Conservation (phyloP, 2,797 vertebrate species). For the Macroramphosus scolopax region DNA sequence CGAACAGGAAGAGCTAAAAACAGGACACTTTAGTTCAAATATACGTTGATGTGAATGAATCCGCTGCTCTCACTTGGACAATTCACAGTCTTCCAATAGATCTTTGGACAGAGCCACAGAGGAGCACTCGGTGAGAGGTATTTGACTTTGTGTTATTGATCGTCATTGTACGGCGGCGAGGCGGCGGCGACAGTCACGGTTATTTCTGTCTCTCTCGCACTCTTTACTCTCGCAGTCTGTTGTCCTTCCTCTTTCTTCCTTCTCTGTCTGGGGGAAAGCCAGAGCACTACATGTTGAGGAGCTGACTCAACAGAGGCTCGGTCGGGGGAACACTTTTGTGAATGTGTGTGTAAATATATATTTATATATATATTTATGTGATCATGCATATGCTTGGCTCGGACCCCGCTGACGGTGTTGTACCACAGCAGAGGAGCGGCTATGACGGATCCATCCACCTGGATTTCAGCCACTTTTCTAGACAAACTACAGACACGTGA, state of each 20-base stretch:
- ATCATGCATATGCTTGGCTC: too few species aligned
- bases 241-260: not conserved
- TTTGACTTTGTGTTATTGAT: constrained; percentile 70
- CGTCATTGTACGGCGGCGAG: constrained; percentile 13
- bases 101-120: constrained; percentile 56
- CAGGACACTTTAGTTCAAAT: too few species aligned
- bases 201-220: constrained; percentile 14
- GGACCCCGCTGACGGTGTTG: too few species aligned
- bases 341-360: constrained; percentile 12
- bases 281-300: constrained; percentile 37
- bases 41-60: too few species aligned
- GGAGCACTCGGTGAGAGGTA: constrained; percentile 49
- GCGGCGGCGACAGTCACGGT: constrained; percentile 44
- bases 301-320: constrained; percentile 51
- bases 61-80: constrained; percentile 18
- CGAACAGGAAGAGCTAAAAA: too few species aligned
- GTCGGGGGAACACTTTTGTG: constrained; percentile 34
- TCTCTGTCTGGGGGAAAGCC: constrained; percentile 30
- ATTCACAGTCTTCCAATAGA: constrained; percentile 32
- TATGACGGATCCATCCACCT: too few species aligned
- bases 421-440: too few species aligned
- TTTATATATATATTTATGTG: too few species aligned
- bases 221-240: constrained; percentile 2
- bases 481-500: constrained; percentile 12
- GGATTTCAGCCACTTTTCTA: too few species aligned